A percentile compares a stretch with the other conserved stretches of the same genome.
These are phyloP conservation scores for Agrotis puta DNA, from an alignment of 2,888 invertebrate species.

Conservation along the genomic window DNA sequence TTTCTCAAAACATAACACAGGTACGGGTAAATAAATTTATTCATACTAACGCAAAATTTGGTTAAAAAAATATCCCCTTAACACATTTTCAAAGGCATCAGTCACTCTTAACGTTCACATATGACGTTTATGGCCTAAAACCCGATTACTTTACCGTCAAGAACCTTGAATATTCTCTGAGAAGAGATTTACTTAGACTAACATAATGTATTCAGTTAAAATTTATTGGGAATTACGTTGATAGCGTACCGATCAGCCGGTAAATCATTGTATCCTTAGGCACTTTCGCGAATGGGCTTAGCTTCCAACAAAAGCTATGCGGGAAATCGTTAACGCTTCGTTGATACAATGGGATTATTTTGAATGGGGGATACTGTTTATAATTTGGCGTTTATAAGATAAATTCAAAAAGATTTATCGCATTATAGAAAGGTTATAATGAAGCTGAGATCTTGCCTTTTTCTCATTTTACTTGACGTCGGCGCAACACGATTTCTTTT, in stretches of 20 bases:
- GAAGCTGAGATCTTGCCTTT: too few relatives aligned
- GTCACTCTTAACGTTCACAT: conserved; percentile 53
- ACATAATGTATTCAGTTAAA: conserved; percentile 58
- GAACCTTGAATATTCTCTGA: conserved; percentile 52
- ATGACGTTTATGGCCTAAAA: conserved; percentile 56
- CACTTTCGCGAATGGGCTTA: conserved; percentile 26
- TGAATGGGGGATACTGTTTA: background rate
- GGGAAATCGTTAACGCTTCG: conserved; percentile 17
- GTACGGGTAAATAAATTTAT: conserved; percentile 7
- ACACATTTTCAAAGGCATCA: conserved; percentile 45
- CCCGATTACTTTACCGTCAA: conserved; percentile 58
- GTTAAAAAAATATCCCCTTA: conserved; percentile 28
- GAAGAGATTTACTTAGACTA: conserved; percentile 59
- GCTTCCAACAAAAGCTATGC: conserved; percentile 48
- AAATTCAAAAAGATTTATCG: background rate
- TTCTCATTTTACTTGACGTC: too few relatives aligned
- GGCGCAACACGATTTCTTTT: too few relatives aligned
- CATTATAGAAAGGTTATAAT: background rate
- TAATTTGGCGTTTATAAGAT: conserved; percentile 6
- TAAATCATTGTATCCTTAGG: conserved; percentile 59
- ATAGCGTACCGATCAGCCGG: conserved; percentile 50
- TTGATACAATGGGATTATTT: conserved; percentile 6
- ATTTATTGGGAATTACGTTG: conserved; percentile 61
- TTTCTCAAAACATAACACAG: conserved; percentile 1
- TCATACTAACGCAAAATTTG: conserved; percentile 8